Base-by-base conservation (phyloP, 2,797 vertebrate species). In the Pogoniulus pusillus region DNA sequence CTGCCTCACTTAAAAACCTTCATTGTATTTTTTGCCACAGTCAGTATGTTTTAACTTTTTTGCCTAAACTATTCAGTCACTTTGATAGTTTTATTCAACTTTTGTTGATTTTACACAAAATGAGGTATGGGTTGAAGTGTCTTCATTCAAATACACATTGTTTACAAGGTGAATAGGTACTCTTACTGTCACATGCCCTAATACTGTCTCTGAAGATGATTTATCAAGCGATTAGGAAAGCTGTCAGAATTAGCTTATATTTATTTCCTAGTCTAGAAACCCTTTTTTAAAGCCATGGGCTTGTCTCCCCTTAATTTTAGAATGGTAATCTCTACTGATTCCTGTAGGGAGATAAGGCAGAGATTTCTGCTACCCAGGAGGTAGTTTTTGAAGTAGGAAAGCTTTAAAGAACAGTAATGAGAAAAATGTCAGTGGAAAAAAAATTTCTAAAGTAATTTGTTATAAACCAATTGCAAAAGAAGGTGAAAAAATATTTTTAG, bases 161-260 rank as follows among this genome's bases (percentile, higher is more conserved):
- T 75, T 75, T 72, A 69, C 75, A 73, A 64, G 43, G 11, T 66
- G 57, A 32, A 47, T 78, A 17, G 73, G 7, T 85, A 75, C 17
- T 26, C 2, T 62, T 91, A 24, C 66, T 91, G 34, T 83, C 55
- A 72, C 39, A 24, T 53, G 26, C 74, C 41, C 37, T 91, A 70
- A 83, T 59, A 83, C 63, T 85, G 27, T 87, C 87, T 85, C 71
- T 88, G 68, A 66, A 87, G 55, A 32, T 82, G 57, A 91, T 95
- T 94, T 92, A 85, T 87, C 60, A 86, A 86, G 60, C 73, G 37
- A 89, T 89, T 92, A 89, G 64, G 41, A 64, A 35, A 86, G 17
- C n/a, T 89, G 70, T 72, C 69, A 92, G 80, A 93, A 89, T 89
- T 91, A 69, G 57, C 53, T 93, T 76, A 22, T 66, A 73, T 91